These are phyloP conservation scores for Camarhynchus parvulus DNA, from an alignment of 2,113 vertebrate species.

Conservation along the genomic window DNA sequence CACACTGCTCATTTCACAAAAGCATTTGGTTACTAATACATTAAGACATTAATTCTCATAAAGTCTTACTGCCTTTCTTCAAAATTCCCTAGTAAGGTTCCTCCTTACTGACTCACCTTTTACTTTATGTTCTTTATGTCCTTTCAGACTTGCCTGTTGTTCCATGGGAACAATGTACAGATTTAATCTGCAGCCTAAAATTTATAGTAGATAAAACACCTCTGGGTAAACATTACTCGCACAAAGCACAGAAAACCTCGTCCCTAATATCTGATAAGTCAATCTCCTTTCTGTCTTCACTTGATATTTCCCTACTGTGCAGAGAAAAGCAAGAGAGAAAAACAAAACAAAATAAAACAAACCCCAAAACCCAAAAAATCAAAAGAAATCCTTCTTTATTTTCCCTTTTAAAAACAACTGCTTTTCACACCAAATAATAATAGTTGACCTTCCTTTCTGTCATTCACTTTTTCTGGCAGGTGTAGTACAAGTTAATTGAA, in stretches of 20 bases:
- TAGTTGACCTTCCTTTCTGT: neutral
- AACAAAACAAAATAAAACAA: neutral
- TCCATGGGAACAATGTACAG: neutral
- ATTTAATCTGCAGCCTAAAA: neutral
- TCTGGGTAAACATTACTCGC: neutral
- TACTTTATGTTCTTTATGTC: neutral
- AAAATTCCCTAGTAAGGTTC: neutral
- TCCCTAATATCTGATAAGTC: neutral
- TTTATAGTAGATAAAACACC: neutral
- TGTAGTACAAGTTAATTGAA: neutral
- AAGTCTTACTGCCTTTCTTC: neutral
- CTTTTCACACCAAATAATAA: neutral
- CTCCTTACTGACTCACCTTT: neutral
- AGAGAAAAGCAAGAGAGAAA: neutral
- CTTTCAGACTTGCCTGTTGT: neutral
- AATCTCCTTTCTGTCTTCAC: neutral
- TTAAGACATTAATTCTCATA: neutral
- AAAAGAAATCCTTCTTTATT: neutral
- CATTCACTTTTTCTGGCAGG: neutral
- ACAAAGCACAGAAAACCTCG: neutral
- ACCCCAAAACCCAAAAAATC: neutral
- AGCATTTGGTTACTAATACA: neutral
- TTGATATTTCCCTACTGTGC: neutral
- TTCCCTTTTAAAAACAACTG: neutral
- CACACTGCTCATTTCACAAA: neutral